Conservation (phyloP, 1,140 invertebrate species). For the Lepidurus packardi region DNA sequence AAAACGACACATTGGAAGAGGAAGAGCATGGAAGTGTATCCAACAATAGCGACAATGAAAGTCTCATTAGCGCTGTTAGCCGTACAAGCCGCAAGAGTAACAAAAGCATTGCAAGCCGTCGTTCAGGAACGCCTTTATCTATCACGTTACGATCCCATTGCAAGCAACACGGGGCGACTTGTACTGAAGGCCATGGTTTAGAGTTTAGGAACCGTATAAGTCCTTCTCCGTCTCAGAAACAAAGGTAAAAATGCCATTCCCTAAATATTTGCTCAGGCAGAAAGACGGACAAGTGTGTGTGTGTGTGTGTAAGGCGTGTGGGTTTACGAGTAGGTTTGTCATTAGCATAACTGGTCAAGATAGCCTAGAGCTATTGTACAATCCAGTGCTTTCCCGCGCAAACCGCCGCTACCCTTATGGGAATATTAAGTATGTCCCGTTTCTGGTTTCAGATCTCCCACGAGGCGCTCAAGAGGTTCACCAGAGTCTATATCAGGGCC, state of each 20-base stretch:
- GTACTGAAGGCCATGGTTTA: constrained; percentile 1
- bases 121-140: not conserved
- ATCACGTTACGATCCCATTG: not conserved
- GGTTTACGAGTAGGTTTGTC: not conserved
- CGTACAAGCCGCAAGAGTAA: not conserved
- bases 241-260: not conserved
- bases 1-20: not conserved
- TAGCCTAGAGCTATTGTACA: not conserved
- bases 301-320: not conserved
- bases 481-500: not conserved
- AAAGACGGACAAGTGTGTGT: not conserved
- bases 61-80: not conserved
- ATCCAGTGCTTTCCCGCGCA: not conserved
- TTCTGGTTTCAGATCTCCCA: not conserved
- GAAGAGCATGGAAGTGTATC: not conserved
- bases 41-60: not conserved
- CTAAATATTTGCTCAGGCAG: not conserved
- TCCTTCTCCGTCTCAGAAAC: not conserved
- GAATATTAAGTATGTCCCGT: not conserved
- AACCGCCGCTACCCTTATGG: not conserved
- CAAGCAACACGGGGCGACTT: not conserved
- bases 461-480: not conserved
- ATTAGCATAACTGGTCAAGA: not conserved
- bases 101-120: not conserved
- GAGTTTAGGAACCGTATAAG: not conserved